Conservation (phyloP, 2,797 vertebrate genomes). For the Euphonia xanthogaster region DNA sequence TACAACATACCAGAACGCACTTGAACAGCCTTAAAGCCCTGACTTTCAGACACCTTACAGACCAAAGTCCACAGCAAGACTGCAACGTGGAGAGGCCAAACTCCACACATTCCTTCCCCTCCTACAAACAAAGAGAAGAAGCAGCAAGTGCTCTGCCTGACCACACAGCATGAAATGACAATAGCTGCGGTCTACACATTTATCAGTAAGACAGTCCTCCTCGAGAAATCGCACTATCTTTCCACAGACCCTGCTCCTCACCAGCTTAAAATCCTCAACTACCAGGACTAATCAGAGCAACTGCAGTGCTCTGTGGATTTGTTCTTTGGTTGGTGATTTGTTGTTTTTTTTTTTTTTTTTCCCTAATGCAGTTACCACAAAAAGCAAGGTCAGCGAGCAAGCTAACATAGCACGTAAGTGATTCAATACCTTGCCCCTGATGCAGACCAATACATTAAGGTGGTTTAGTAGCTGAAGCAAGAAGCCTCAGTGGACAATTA, state of each 20-base stretch:
- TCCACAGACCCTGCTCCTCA: not conserved
- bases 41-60: not conserved
- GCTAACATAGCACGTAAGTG: not conserved
- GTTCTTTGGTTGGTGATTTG: not conserved
- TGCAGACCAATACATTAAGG: not conserved
- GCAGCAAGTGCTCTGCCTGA: not conserved
- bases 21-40: not conserved
- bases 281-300: not conserved
- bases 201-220: not conserved
- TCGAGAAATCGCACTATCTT: not conserved
- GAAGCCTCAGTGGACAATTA: not conserved
- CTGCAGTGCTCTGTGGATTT: not conserved
- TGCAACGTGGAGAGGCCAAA: slow-evolving; percentile 42
- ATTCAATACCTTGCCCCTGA: not conserved
- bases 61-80: slow-evolving; percentile 65
- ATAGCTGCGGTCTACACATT: not conserved
- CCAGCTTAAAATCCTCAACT: not conserved
- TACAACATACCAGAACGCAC: not conserved
- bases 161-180: not conserved
- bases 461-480: not conserved
- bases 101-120: slow-evolving; percentile 26
- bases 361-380: not conserved
- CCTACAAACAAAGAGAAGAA: not conserved
- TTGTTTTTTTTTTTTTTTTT: not conserved
- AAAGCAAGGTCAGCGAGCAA: not conserved